A percentile compares a stretch with the other conserved stretches of the same genome.
These are phyloP conservation scores for Macropis europaea DNA, from an alignment of 2,888 invertebrate species.

Conservation along the genomic window DNA sequence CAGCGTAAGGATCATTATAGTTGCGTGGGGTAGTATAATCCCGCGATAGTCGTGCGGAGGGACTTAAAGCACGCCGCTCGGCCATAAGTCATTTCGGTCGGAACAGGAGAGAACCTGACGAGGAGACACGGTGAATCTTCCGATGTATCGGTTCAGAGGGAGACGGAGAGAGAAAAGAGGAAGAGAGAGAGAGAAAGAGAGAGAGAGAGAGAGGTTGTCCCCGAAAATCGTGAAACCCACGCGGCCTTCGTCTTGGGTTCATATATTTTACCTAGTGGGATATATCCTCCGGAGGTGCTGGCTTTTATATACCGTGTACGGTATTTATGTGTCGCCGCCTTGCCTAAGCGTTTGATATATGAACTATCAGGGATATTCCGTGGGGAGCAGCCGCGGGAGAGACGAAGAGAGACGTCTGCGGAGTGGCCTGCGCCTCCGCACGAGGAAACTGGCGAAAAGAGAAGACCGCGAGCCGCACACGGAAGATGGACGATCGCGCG, in stretches of 20 bases:
- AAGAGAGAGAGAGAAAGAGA: slow-evolving; percentile 15
- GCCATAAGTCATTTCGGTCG: slow-evolving; percentile 65
- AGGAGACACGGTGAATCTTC: slow-evolving; percentile 26
- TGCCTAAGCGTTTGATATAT: slow-evolving; percentile 77
- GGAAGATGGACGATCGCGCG: slow-evolving; percentile 12
- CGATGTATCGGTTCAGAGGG: slow-evolving; percentile 4
- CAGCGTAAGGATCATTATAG: slow-evolving; percentile 30
- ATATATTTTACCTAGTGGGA: slow-evolving; percentile 73
- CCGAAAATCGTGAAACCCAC: slow-evolving; percentile 74
- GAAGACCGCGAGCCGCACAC: slow-evolving; percentile 6
- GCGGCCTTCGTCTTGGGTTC: slow-evolving; percentile 63
- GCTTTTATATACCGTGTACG: slow-evolving; percentile 71
- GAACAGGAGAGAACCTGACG: slow-evolving; percentile 31
- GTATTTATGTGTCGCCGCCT: slow-evolving; percentile 78
- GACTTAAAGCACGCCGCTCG: slow-evolving; percentile 64
- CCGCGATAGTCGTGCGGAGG: slow-evolving; percentile 39
- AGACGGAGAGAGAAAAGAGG: slow-evolving; percentile 3
- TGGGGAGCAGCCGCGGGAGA: slow-evolving; percentile 13
- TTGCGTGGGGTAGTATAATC: slow-evolving; percentile 51
- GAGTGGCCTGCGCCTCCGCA: not conserved
- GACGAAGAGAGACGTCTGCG: slow-evolving; percentile 13
- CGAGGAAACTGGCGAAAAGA: slow-evolving; percentile 31
- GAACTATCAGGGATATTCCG: slow-evolving; percentile 70
- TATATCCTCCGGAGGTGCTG: slow-evolving; percentile 49
- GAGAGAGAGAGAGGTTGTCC: slow-evolving; percentile 62